Evolutionary conservation across 2,888 invertebrate genomes (phyloP).

Genomic region (Branchipolynoe longqiensis): DNA sequence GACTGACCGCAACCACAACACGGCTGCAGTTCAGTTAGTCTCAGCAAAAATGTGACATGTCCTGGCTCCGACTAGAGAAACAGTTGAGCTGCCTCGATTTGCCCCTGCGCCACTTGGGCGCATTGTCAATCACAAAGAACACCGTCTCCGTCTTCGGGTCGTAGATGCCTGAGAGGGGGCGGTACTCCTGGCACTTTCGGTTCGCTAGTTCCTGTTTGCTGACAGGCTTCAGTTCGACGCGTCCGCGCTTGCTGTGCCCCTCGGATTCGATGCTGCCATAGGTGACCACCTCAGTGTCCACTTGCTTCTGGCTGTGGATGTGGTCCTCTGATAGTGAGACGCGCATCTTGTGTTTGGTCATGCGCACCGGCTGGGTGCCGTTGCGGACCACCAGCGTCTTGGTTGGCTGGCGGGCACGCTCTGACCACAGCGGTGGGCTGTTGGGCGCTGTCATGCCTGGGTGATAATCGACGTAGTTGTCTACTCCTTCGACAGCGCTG

Average conservation of each 20-base stretch:
- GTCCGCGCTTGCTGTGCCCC: background rate
- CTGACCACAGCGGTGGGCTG: conserved; percentile 30
- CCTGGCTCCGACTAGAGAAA: background rate
- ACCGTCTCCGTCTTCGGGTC: conserved; percentile 30
- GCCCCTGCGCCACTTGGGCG: background rate
- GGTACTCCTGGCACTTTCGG: conserved; percentile 34
- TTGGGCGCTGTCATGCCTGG: background rate
- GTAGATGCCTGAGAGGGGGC: conserved; percentile 25
- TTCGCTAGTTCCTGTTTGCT: conserved; percentile 15
- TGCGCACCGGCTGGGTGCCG: background rate
- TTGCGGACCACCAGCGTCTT: conserved; percentile 21
- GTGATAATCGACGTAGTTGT: background rate
- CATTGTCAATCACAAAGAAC: conserved; percentile 9
- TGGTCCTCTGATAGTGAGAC: conserved; percentile 28
- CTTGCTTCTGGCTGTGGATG: background rate
- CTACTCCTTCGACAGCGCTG: background rate
- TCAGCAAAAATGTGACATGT: conserved; percentile 1
- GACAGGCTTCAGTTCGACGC: conserved; percentile 7
- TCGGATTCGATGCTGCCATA: background rate
- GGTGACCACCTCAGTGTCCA: conserved; percentile 10
- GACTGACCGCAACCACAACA: no score
- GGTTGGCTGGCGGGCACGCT: conserved; percentile 12
- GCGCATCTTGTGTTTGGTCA: conserved; percentile 8
- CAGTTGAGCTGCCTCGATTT: background rate
- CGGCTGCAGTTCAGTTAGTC: no score